phyloP scores from a whole-genome alignment of 2,888 invertebrate genomes.

The Drosophila lacicola region DNA sequence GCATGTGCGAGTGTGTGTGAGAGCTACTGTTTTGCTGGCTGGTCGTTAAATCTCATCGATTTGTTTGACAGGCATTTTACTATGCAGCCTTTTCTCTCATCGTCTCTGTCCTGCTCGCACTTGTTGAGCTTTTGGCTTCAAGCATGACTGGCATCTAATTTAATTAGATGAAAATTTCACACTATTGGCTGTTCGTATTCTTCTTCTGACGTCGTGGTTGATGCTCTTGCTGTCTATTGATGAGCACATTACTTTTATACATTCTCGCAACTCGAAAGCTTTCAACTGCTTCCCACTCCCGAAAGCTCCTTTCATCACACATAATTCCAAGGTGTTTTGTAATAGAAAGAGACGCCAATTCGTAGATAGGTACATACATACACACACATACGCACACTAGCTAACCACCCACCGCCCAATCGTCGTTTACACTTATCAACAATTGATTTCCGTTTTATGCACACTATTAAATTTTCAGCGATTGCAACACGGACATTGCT shows the following conservation, averaged over 20 bases:
- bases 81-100: conserved; percentile 39
- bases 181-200: conserved; percentile 53
- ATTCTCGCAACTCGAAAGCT: conserved; percentile 25
- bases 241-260: conserved; percentile 23
- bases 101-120: conserved; percentile 12
- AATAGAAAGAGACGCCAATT: conserved; percentile 30
- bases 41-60: conserved; percentile 64
- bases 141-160: conserved; percentile 74
- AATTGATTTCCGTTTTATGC: conserved; percentile 56
- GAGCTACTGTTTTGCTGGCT: conserved; percentile 24
- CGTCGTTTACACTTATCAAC: conserved; percentile 45
- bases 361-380: conserved; percentile 7
- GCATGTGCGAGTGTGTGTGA: background rate
- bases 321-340: conserved; percentile 26
- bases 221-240: conserved; percentile 7
- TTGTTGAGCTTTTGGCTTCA: conserved; percentile 37
- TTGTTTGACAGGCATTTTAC: conserved; percentile 72
- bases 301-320: background rate
- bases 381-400: background rate
- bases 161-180: conserved; percentile 74
- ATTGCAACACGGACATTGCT: conserved; percentile 9
- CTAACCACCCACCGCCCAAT: conserved; percentile 16
- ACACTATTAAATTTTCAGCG: conserved; percentile 31
- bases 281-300: background rate
- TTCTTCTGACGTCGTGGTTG: conserved; percentile 20